Evolutionary conservation across 2,888 invertebrate genomes (phyloP), one percentile per base, ranked within the genome.

Genomic region (Drosophila maculinotata): DNA sequence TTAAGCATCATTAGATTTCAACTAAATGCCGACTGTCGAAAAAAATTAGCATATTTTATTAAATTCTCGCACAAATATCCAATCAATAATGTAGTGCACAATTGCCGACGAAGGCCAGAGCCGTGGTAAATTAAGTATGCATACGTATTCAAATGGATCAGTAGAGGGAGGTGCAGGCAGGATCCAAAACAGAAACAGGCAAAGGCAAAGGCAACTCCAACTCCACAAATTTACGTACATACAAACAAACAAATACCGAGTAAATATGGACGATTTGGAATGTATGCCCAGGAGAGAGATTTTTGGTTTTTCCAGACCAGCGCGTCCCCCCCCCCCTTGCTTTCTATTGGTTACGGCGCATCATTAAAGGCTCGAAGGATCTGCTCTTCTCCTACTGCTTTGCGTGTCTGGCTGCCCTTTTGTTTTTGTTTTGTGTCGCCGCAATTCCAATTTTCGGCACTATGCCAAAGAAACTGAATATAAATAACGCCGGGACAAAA

Each of bases 21-120:
- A 76, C 73, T 83, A 58, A 79, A 69, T 80, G 70, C 53, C 45
- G 69, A 72, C 62, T 51, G 49, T 42, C 79, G 51, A 54, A 67
- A 53, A 53, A 74, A 83, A 81, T 89, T 89, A 78, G 73, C 81
- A 89, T 88, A 82, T 82, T 89, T 87, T 88, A 87, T 89, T 81
- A 78, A 86, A 87, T 86, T 84, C 75, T 72, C 69, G 53, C 69
- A 80, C 73, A 86, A 89, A 87, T 87, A 88, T 70, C 73, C 82
- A 88, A 88, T 88, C 85, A 87, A 88, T 85, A 79, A 78, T 81
- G 81, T 81, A 81, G 84, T 87, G 80, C 59, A 66, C 65, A 62
- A 53, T 62, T 66, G 68, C 7, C 35, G 28, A 15, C 12, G 14
- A 17, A 53, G 35, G 35, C n/a, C 35, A 51, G 41, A 81, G 84